Evolutionary conservation across 2,888 invertebrate species (phyloP).

Genomic region (Dasypolia templi): DNA sequence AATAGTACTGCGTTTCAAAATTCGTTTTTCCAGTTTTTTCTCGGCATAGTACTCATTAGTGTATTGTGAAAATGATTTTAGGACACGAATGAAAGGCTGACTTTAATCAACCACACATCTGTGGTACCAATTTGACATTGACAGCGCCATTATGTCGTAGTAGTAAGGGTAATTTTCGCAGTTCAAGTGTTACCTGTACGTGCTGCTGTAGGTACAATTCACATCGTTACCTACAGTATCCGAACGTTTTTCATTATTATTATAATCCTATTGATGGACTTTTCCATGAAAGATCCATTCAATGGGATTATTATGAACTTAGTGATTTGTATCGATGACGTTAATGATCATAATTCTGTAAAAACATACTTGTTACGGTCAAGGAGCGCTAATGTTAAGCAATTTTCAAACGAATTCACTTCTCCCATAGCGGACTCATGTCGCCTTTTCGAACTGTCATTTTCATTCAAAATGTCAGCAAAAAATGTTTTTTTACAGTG

Average conservation of each 20-base stretch:
- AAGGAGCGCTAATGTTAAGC: not conserved
- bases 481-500: too few species aligned
- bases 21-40: not conserved
- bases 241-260: too few species aligned
- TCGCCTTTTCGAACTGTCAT: not conserved
- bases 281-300: too few species aligned
- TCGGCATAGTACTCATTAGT: too few species aligned
- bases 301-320: too few species aligned
- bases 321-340: too few species aligned
- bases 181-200: not conserved
- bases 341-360: too few species aligned
- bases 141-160: not conserved
- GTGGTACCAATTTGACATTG: not conserved
- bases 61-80: not conserved
- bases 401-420: not conserved
- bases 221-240: not conserved
- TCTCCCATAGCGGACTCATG: not conserved
- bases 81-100: not conserved
- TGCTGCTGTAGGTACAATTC: not conserved
- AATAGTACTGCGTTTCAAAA: not conserved
- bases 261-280: too few species aligned
- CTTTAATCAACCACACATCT: too few species aligned
- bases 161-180: not conserved
- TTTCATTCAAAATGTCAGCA: not conserved
- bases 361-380: not conserved